A percentile compares a stretch with the other conserved stretches of the same genome.
Conservation (phyloP, 2,888 invertebrate genomes). For the Caenorhabditis virilis region DNA sequence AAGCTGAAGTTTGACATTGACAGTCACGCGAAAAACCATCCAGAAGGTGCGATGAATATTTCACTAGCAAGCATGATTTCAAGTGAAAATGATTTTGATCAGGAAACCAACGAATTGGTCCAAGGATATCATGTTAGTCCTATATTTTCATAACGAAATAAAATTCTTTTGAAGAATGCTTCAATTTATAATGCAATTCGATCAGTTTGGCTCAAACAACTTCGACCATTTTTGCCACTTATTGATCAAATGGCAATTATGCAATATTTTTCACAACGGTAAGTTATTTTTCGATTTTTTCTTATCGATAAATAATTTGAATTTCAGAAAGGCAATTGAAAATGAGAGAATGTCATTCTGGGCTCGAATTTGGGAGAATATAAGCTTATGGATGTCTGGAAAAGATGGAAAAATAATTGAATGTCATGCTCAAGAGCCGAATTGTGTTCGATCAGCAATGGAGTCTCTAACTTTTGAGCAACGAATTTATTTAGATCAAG, state of each 20-base stretch:
- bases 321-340: conserved; percentile 36
- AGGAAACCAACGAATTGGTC: conserved; percentile 33
- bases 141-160: conserved; percentile 1
- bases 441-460: conserved; percentile 38
- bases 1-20: conserved; percentile 43
- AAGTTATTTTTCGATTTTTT: too few species aligned
- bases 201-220: conserved; percentile 41
- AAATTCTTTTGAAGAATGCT: conserved; percentile 38
- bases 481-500: conserved; percentile 40
- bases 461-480: conserved; percentile 45
- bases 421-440: conserved; percentile 44
- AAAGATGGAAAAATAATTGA: conserved; percentile 8
- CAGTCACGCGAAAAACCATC: conserved; percentile 22
- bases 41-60: conserved; percentile 2
- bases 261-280: conserved; percentile 46
- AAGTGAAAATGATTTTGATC: conserved; percentile 12
- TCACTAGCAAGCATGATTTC: conserved; percentile 9
- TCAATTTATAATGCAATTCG: conserved; percentile 48
- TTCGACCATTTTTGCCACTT: conserved; percentile 40
- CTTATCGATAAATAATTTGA: neutral
- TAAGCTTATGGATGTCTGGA: conserved; percentile 34
- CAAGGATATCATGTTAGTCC: conserved; percentile 45
- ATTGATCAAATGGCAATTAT: conserved; percentile 50
- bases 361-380: conserved; percentile 37
- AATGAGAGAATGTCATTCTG: conserved; percentile 44